Percentiles rank a stretch among this genome's conserved stretches.
Evolutionary conservation across 2,797 vertebrate genomes (phyloP).

Genomic region (Ataeniobius toweri): DNA sequence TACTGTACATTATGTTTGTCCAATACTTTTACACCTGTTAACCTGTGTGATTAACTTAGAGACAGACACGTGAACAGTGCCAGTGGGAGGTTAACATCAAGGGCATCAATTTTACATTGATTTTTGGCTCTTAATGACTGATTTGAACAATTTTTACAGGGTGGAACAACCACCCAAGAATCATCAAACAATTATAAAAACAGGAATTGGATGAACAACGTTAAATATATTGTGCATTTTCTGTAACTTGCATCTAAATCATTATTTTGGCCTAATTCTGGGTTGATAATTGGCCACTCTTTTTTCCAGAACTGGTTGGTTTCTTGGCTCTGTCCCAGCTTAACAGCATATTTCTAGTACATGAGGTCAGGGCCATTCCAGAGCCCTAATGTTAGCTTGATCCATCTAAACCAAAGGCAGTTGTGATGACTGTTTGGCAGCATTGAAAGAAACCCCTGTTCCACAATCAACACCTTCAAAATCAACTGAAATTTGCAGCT

Average conservation of each 20-base stretch:
- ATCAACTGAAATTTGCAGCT: background rate
- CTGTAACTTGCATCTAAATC: background rate
- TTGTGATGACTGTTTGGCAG: background rate
- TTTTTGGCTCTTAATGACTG: background rate
- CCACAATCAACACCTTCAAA: background rate
- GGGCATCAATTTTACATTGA: background rate
- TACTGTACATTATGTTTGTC: background rate
- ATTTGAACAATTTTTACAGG: background rate
- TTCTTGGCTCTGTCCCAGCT: background rate
- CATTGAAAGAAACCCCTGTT: background rate
- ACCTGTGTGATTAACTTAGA: background rate
- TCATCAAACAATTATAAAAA: background rate
- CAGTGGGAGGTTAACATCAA: background rate
- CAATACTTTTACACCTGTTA: background rate
- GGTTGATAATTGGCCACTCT: background rate
- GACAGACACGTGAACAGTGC: background rate
- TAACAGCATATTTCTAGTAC: too few relatives aligned
- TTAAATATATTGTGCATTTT: background rate
- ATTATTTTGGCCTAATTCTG: too few relatives aligned
- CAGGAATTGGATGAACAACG: background rate
- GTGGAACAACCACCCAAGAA: too few relatives aligned
- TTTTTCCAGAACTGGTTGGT: background rate
- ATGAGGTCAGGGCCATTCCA: background rate
- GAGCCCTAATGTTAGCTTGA: background rate
- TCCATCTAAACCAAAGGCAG: background rate